Evolutionary conservation across 2,888 invertebrate genomes (phyloP).

Genomic region (Lathronympha strigana): DNA sequence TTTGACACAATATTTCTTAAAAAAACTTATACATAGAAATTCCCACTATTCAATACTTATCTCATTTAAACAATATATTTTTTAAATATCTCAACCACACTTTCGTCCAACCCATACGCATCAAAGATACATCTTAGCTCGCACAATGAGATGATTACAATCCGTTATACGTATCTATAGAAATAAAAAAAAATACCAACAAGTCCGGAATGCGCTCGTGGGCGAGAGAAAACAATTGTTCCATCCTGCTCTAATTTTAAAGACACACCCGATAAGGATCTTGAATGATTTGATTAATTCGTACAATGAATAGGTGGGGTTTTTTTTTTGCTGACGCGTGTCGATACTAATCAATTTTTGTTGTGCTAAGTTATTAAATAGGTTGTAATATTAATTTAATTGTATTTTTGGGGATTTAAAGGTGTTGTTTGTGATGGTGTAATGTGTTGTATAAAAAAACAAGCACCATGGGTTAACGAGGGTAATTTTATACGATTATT

Average conservation of each 20-base stretch:
- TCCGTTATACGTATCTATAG: conserved; percentile 79
- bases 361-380: conserved; percentile 74
- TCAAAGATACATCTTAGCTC: conserved; percentile 72
- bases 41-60: too few species aligned
- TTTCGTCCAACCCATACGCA: conserved; percentile 55
- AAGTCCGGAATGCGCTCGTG: conserved; percentile 70
- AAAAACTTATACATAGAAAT: too few species aligned
- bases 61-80: too few species aligned
- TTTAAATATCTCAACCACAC: conserved; percentile 48
- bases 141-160: conserved; percentile 84
- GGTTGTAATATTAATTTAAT: conserved; percentile 75
- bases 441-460: neutral
- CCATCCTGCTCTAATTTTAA: conserved; percentile 81
- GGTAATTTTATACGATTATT: too few species aligned
- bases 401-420: conserved; percentile 56
- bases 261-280: conserved; percentile 74
- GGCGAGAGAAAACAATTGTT: conserved; percentile 82
- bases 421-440: conserved; percentile 45
- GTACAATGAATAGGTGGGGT: conserved; percentile 72
- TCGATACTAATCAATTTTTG: conserved; percentile 75
- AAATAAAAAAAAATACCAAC: conserved; percentile 70
- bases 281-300: conserved; percentile 82
- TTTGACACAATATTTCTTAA: too few species aligned
- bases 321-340: conserved; percentile 81
- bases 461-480: too few species aligned